A percentile compares a stretch with the other conserved stretches of the same genome.
phyloP scores from a whole-genome alignment of 2,797 vertebrate species.

The Todus mexicanus region DNA sequence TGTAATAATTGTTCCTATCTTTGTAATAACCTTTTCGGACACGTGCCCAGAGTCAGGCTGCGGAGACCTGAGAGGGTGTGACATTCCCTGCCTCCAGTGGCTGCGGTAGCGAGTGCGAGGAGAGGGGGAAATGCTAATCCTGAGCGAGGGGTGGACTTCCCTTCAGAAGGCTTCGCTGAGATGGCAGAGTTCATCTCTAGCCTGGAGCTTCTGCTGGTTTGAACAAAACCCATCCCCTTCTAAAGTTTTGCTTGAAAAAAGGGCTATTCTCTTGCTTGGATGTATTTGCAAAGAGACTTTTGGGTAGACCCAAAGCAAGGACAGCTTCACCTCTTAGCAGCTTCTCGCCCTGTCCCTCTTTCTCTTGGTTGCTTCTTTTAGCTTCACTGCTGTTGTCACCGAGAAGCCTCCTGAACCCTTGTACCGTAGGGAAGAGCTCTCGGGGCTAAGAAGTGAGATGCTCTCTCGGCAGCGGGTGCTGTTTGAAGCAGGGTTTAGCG shows the following conservation, averaged over 20 bases:
- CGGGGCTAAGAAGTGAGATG: background rate
- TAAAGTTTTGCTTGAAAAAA: background rate
- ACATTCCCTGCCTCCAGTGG: background rate
- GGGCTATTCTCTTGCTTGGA: background rate
- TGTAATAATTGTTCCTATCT: background rate
- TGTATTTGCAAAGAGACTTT: background rate
- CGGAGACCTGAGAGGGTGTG: background rate
- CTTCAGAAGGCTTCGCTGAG: background rate
- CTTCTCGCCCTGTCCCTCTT: background rate
- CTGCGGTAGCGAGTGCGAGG: background rate
- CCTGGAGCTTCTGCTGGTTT: background rate
- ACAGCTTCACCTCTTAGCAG: background rate
- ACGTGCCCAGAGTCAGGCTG: background rate
- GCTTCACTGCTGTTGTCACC: background rate
- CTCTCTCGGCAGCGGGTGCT: background rate
- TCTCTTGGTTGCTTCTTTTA: background rate
- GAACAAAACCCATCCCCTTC: background rate
- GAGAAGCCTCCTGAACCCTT: background rate
- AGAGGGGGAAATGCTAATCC: background rate
- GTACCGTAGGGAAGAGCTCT: background rate
- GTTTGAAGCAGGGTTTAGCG: slow-evolving; percentile 4
- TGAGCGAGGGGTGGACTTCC: background rate
- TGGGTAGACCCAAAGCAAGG: background rate
- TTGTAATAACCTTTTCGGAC: background rate
- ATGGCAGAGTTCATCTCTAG: background rate